Evolutionary conservation across 1,140 invertebrate genomes (phyloP), one percentile per base, ranked within the genome.

Genomic region (Streblospio benedicti): DNA sequence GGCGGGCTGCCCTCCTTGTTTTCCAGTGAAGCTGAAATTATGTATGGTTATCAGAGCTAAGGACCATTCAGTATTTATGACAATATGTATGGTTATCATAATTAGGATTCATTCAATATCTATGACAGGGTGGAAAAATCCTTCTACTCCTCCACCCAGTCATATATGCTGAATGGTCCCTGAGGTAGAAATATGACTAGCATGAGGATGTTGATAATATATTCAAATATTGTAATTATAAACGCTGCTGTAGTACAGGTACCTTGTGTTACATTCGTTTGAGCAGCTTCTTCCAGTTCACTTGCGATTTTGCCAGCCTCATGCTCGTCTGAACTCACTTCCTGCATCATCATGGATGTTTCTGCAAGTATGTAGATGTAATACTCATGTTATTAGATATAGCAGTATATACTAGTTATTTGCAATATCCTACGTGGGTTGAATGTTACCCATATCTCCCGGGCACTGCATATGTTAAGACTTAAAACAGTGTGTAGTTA

Each of bases 261-360:
- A 55, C 53, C 53, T 55, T 55, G 53, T 16, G 53, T 55, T 2
- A 55, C 53, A 18, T 55, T 25, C 27, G 53, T 55, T 27, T 35
- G 31, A n/a, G 53, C 53, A 43, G 53, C 53, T 23, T 55, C 53
- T 55, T 55, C 31, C 5, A 55, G 32, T 23, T 55, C 31, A 20
- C 41, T 32, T 18, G 53, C 53, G 41, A 55, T 55, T 16, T 55
- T 55, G 16, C 31, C 41, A n/a, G 41, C 30, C 28, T 32, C 53
- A 32, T 55, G 31, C 38, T 55, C 53, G n/a, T 55, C 53, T 12
- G 45, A 47, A 28, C 23, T 28, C 2, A 47, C 45, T 47, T 47
- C 45, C 14, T 47, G 45, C 45, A 47, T 47, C 45, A 47, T 47
- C 9, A 12, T 47, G 25, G 2, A 47, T 47, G 45, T 47, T 14